Evolutionary conservation across 1,140 invertebrate species (phyloP), one percentile per base, ranked within the genome.

Genomic region (Ceratina calcarata): DNA sequence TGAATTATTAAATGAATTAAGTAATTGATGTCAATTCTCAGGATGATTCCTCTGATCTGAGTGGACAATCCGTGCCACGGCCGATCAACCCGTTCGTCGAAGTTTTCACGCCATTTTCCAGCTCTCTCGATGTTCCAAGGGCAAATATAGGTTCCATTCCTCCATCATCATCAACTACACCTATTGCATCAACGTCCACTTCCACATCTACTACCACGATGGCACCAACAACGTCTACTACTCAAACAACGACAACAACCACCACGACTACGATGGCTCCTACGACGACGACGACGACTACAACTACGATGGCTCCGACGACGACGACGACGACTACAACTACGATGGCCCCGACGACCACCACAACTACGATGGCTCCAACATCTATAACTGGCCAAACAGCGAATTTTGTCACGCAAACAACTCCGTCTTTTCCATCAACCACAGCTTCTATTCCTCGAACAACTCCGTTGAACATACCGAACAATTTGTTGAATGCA

Each of bases 81-180:
- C 87, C 91, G 16, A 24, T 90, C 57, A 90, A 81, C 79, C 87
- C 90, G 12, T 86, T 89, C n/a, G 84, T 87, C 22, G 88, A 92
- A 65, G 68, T 92, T n/a, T 91, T 91, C 77, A 89, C 86, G 51
- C 92, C 91, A 8, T 55, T 81, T 61, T 79, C 86, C 4, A 86
- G 32, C 16, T 15, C 37, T 24, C 66, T 74, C 10, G 68, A 51
- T 16, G 13, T 61, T 16, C 70, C 70, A 15, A 37, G 15, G 15
- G 22, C 24, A 24, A 73, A 53, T 1, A 0, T 32, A n/a, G 55
- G 27, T 6, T 45, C 67, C 13, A 57, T 70, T 57, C 67, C 67
- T n/a, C 49, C 49, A 10, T 13, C 18, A 27, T 7, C 77, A 13
- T 12, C 81, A 10, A 62, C 85, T 22, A 80, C 78, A 2, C 78